A percentile compares a stretch with the other conserved stretches of the same genome.
phyloP scores from a whole-genome alignment of 2,888 invertebrate genomes.

The Aspidiotus destructor region DNA sequence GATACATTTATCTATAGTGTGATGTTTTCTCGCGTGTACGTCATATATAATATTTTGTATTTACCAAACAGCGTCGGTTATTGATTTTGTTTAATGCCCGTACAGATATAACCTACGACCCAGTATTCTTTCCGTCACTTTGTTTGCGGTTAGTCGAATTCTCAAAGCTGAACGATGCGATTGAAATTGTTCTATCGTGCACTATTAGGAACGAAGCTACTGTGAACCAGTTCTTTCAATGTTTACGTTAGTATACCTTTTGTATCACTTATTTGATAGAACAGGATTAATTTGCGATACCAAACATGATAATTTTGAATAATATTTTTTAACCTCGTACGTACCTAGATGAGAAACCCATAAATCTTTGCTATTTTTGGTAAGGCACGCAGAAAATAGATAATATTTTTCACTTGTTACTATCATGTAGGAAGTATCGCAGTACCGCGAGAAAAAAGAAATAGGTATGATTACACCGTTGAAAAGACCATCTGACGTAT shows the following conservation, averaged over 20 bases:
- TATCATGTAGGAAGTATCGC: too few species aligned
- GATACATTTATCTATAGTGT: too few species aligned
- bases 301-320: neutral
- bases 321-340: too few species aligned
- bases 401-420: too few species aligned
- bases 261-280: neutral
- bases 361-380: too few species aligned
- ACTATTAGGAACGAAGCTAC: constrained; percentile 59
- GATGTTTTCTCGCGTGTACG: neutral
- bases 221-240: constrained; percentile 48
- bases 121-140: constrained; percentile 4
- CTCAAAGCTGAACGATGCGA: constrained; percentile 34
- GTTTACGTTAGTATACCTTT: constrained; percentile 45
- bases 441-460: too few species aligned
- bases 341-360: too few species aligned
- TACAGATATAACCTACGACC: constrained; percentile 19
- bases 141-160: constrained; percentile 6
- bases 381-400: too few species aligned
- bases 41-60: neutral
- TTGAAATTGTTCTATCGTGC: constrained; percentile 42
- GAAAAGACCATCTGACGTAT: too few species aligned
- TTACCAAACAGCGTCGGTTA: neutral
- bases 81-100: neutral
- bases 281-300: neutral
- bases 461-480: too few species aligned